These are phyloP conservation scores for Monopterus albus DNA, from an alignment of 2,113 vertebrate genomes.

Conservation along the genomic window DNA sequence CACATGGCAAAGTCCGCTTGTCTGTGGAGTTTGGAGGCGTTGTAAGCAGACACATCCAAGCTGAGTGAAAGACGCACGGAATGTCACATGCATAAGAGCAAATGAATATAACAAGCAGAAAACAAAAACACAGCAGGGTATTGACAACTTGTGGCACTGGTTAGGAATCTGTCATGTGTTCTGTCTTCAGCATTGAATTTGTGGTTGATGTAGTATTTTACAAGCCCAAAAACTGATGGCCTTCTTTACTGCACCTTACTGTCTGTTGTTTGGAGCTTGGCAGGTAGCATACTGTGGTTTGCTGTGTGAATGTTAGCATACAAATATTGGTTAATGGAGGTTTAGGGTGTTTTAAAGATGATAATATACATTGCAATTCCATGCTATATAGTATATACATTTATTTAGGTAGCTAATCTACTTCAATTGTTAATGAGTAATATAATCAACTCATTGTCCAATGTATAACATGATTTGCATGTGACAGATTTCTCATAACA, in stretches of 20 bases:
- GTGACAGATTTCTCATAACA: too few species aligned
- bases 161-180: slow-evolving; percentile 9
- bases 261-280: too few species aligned
- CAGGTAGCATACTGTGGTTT: too few species aligned
- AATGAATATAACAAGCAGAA: slow-evolving; percentile 22
- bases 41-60: slow-evolving; percentile 25
- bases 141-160: background rate
- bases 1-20: slow-evolving; percentile 45
- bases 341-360: too few species aligned
- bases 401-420: background rate
- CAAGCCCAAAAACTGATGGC: background rate
- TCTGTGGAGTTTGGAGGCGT: slow-evolving; percentile 24
- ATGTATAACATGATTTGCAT: too few species aligned
- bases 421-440: too few species aligned
- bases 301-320: too few species aligned
- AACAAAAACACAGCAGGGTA: background rate
- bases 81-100: slow-evolving; percentile 11
- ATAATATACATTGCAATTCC: too few species aligned
- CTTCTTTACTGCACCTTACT: too few species aligned
- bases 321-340: too few species aligned
- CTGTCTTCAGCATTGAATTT: slow-evolving; percentile 19
- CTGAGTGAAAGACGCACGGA: slow-evolving; percentile 2
- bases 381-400: too few species aligned
- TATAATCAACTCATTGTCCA: too few species aligned
- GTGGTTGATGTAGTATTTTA: background rate